Percentiles rank a stretch among this genome's conserved stretches.
These are phyloP conservation scores for Hippocampus comes DNA, from an alignment of 2,113 vertebrate species.

Conservation along the genomic window DNA sequence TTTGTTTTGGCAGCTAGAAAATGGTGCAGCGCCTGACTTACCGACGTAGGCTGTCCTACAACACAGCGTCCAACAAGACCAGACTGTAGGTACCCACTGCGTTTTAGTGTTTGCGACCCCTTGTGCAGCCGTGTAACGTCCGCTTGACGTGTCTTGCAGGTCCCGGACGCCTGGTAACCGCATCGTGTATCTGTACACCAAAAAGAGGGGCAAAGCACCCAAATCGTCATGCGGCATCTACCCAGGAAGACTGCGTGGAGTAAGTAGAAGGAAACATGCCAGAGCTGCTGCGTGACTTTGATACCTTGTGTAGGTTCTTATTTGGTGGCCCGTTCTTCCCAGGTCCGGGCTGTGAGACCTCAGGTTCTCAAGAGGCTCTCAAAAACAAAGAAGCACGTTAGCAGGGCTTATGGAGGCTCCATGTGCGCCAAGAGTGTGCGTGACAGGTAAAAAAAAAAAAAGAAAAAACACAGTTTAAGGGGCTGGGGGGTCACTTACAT, in stretches of 20 bases:
- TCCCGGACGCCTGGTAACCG: constrained; percentile 97
- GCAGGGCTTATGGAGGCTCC: constrained; percentile 95
- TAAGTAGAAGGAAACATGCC: constrained; percentile 69
- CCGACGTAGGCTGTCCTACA: constrained; percentile 98
- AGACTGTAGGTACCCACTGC: constrained; percentile 82
- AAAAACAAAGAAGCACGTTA: constrained; percentile 97
- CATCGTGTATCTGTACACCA: constrained; percentile 97
- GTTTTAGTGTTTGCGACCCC: too few species aligned
- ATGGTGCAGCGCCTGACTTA: constrained; percentile 98
- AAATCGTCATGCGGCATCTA: constrained; percentile 96
- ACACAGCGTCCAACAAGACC: constrained; percentile 97
- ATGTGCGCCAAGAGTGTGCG: constrained; percentile 99
- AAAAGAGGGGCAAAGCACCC: constrained; percentile 96
- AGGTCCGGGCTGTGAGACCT: constrained; percentile 94
- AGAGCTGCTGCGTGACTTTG: too few species aligned
- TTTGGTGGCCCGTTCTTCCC: not conserved
- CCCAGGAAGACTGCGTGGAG: constrained; percentile 92
- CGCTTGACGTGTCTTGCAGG: constrained; percentile 52
- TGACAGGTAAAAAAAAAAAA: constrained; percentile 80
- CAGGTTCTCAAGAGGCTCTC: constrained; percentile 98
- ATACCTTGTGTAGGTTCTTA: not conserved
- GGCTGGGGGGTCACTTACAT: too few species aligned
- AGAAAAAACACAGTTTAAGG: too few species aligned
- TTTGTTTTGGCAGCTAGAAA: constrained; percentile 58
- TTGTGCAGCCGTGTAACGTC: not conserved